Conservation (phyloP, 2,888 invertebrate genomes). For the Anodontia alba region DNA sequence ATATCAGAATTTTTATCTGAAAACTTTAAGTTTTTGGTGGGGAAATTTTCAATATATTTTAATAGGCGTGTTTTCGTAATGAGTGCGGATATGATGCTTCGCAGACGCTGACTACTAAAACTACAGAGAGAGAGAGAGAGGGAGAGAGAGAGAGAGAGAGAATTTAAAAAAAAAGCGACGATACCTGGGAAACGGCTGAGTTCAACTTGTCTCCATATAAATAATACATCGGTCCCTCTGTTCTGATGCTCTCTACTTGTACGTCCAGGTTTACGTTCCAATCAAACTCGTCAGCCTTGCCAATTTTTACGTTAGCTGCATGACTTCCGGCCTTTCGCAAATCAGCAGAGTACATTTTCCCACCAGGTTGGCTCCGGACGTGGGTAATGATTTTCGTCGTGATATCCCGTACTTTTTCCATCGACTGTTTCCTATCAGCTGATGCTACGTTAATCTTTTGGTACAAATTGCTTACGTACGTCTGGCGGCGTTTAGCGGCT, state of each 20-base stretch:
- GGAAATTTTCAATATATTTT: too few relatives aligned
- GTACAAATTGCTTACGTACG: not conserved
- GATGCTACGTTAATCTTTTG: not conserved
- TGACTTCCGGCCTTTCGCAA: constrained; percentile 39
- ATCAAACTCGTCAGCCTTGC: constrained; percentile 54
- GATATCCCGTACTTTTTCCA: constrained; percentile 8
- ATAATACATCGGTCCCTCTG: constrained; percentile 26
- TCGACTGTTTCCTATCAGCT: constrained; percentile 29
- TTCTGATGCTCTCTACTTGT: not conserved
- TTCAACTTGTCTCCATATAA: constrained; percentile 26
- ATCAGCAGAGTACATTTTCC: constrained; percentile 34
- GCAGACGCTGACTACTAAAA: too few relatives aligned
- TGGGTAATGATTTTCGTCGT: constrained; percentile 25
- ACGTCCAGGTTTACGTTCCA: constrained; percentile 39
- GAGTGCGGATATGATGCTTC: too few relatives aligned
- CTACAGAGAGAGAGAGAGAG: too few relatives aligned
- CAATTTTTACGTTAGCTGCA: constrained; percentile 46
- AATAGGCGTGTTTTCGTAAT: too few relatives aligned
- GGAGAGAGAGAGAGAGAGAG: too few relatives aligned
- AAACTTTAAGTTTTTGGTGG: too few relatives aligned
- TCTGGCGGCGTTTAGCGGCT: not conserved
- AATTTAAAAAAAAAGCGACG: too few relatives aligned
- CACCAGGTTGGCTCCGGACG: constrained; percentile 23
- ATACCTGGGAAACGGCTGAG: not conserved
- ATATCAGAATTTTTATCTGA: too few relatives aligned